Conservation (phyloP, 1,140 invertebrate genomes). For the silkworm (Bombyx mori) region DNA sequence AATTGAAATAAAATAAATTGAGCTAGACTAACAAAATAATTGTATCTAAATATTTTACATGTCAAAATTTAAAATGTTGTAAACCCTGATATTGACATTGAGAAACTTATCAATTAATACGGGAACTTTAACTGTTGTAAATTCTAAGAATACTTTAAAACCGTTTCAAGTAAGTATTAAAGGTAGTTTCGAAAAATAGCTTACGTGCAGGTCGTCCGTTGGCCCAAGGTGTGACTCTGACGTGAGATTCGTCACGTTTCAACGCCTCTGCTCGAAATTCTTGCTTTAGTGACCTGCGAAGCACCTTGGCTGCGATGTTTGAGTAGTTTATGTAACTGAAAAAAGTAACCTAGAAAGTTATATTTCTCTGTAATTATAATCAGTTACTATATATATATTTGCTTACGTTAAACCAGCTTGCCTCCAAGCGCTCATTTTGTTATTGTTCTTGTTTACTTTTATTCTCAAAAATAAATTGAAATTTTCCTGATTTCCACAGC, state of each 20-base stretch:
- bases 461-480: conserved; percentile 18
- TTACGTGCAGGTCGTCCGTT: conserved; percentile 88
- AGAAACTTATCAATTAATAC: too few relatives aligned
- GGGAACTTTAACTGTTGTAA: too few relatives aligned
- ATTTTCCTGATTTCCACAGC: conserved; percentile 15
- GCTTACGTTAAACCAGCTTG: conserved; percentile 60
- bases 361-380: background rate
- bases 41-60: too few relatives aligned
- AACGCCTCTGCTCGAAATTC: conserved; percentile 80
- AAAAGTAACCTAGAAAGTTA: conserved; percentile 18
- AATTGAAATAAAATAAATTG: background rate
- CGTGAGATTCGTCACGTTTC: conserved; percentile 81
- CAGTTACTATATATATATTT: conserved; percentile 13
- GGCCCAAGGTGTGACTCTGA: conserved; percentile 88
- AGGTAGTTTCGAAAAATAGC: conserved; percentile 39
- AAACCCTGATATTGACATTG: too few relatives aligned
- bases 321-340: conserved; percentile 92
- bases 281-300: conserved; percentile 83
- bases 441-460: conserved; percentile 8
- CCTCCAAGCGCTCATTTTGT: conserved; percentile 64
- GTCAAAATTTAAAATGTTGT: too few relatives aligned
- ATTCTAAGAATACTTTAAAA: too few relatives aligned
- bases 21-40: too few relatives aligned
- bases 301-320: conserved; percentile 86
- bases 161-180: too few relatives aligned